Conservation (phyloP, 2,113 vertebrate genomes). For the Alces alces region DNA sequence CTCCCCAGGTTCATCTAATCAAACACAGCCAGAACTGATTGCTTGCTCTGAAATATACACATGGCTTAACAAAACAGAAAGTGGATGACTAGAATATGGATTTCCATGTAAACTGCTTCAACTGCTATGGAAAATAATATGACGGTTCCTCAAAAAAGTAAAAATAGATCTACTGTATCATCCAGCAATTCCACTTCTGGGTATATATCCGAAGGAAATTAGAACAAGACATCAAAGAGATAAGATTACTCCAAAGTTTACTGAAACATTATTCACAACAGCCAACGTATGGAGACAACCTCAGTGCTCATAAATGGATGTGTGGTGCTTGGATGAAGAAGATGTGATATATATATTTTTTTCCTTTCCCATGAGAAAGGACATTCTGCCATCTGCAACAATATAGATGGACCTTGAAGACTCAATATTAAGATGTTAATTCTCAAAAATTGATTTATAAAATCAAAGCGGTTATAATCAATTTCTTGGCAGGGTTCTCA, state of each 20-base stretch:
- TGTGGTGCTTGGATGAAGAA: not conserved
- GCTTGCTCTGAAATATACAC: not conserved
- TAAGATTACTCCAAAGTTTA: not conserved
- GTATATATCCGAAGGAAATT: not conserved
- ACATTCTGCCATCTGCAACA: not conserved
- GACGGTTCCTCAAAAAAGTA: not conserved
- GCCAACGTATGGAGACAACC: not conserved
- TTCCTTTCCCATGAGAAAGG: not conserved
- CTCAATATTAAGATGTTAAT: not conserved
- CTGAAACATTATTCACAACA: not conserved
- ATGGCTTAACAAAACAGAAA: not conserved
- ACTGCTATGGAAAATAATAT: not conserved
- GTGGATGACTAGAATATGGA: not conserved
- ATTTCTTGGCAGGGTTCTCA: not conserved
- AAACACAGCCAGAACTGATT: not conserved
- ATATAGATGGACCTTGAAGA: not conserved
- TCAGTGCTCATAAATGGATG: not conserved
- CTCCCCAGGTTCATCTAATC: not conserved
- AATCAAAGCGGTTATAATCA: not conserved
- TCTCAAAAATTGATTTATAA: not conserved
- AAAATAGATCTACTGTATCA: not conserved
- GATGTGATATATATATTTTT: not conserved
- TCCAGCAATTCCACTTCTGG: not conserved
- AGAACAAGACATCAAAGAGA: not conserved
- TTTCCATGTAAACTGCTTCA: not conserved